These are phyloP conservation scores for Andrena chrysosceles DNA, from an alignment of 2,888 invertebrate species.

Conservation along the genomic window DNA sequence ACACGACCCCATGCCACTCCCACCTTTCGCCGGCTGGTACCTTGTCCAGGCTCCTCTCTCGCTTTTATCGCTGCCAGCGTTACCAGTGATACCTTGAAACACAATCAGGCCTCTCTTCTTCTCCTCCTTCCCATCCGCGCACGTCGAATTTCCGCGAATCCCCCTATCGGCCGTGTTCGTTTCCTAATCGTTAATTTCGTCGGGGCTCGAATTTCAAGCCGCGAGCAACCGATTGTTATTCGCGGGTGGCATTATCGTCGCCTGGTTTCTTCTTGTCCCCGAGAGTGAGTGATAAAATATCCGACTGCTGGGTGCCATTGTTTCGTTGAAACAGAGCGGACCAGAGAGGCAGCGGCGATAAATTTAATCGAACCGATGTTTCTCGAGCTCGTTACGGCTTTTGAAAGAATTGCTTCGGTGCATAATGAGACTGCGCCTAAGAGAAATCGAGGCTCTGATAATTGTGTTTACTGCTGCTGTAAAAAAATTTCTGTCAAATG, in stretches of 20 bases:
- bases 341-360: neutral
- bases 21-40: constrained; percentile 55
- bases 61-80: constrained; percentile 32
- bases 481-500: neutral
- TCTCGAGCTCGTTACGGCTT: neutral
- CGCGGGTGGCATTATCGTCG: constrained; percentile 5
- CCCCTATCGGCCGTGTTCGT: constrained; percentile 31
- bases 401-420: neutral
- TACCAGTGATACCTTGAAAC: constrained; percentile 54
- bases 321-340: constrained; percentile 7
- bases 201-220: constrained; percentile 34
- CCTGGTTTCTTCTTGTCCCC: neutral
- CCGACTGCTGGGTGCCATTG: neutral
- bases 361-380: neutral
- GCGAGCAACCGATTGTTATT: constrained; percentile 32
- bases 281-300: constrained; percentile 5
- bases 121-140: constrained; percentile 6
- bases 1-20: constrained; percentile 61
- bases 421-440: neutral
- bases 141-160: constrained; percentile 43
- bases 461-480: neutral
- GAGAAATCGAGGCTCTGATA: neutral
- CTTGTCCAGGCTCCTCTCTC: constrained; percentile 28
- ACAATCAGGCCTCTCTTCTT: constrained; percentile 41
- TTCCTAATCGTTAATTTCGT: constrained; percentile 48